phyloP scores from a whole-genome alignment of 2,888 invertebrate genomes.

The Sabatieria punctata region DNA sequence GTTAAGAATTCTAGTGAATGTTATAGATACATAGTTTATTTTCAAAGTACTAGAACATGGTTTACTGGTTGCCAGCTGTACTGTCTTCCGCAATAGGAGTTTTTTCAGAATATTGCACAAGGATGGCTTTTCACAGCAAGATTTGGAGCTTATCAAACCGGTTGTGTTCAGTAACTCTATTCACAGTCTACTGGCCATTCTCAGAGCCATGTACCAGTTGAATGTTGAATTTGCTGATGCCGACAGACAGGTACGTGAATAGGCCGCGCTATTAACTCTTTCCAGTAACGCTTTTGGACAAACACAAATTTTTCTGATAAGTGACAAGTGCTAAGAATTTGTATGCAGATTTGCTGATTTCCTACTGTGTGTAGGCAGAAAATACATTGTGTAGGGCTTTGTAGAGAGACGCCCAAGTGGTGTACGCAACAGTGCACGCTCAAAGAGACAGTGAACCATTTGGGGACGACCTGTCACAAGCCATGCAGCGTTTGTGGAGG shows the following conservation, averaged over 20 bases:
- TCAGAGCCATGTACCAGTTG: conserved; percentile 96
- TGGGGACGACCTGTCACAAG: conserved; percentile 36
- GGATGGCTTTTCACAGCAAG: conserved; percentile 94
- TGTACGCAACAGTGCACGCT: conserved; percentile 30
- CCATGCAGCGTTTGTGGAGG: conserved; percentile 96
- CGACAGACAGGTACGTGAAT: conserved; percentile 69
- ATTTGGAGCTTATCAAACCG: conserved; percentile 98
- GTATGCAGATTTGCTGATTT: no score
- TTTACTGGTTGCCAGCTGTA: no score
- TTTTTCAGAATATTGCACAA: conserved; percentile 96
- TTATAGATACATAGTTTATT: no score
- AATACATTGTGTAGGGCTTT: no score
- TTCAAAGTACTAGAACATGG: no score
- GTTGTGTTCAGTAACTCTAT: conserved; percentile 99
- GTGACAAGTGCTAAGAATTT: background rate
- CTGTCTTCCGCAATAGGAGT: no score
- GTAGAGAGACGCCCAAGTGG: conserved; percentile 26
- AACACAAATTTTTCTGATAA: background rate
- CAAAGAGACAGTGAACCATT: conserved; percentile 9
- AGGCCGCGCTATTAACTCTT: conserved; percentile 10
- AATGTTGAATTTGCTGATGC: conserved; percentile 90
- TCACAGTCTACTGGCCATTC: conserved; percentile 97
- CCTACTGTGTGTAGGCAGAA: no score
- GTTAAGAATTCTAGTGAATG: no score
- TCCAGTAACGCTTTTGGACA: background rate